phyloP scores from a whole-genome alignment of 35 echinoderm and acorn worm species.

The Heliocidaris erythrogramma region DNA sequence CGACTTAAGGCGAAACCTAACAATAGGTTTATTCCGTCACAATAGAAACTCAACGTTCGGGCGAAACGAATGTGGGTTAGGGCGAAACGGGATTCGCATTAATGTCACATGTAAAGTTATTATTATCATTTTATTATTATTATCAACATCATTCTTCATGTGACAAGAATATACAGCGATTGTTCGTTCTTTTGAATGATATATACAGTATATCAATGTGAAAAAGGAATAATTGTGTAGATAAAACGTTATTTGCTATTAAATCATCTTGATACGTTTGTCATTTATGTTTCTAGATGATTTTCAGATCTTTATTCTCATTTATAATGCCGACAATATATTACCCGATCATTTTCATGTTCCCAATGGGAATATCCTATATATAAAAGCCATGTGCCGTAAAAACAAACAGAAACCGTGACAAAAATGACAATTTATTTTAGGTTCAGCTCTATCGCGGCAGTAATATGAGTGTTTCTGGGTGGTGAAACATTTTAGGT shows the following conservation, averaged over 20 bases:
- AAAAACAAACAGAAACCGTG: background rate
- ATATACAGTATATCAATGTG: background rate
- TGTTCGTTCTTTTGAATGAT: background rate
- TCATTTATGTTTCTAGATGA: background rate
- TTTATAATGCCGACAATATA: background rate
- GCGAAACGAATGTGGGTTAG: too few species aligned
- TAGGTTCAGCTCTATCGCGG: background rate
- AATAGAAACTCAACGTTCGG: too few species aligned
- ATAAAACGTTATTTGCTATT: background rate
- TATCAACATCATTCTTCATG: background rate
- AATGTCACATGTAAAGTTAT: too few species aligned
- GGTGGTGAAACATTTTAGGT: background rate
- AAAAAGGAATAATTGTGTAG: background rate
- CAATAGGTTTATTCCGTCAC: too few species aligned
- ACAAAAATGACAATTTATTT: background rate
- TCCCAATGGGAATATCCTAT: background rate
- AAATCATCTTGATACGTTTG: background rate
- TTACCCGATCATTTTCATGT: background rate
- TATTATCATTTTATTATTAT: background rate
- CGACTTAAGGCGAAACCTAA: too few species aligned
- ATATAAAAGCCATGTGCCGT: background rate
- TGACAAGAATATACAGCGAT: background rate
- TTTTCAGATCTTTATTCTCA: background rate
- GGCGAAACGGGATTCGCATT: too few species aligned
- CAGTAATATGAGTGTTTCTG: background rate